phyloP scores from a whole-genome alignment of 2,797 vertebrate species.

The Gymnothorax javanicus region DNA sequence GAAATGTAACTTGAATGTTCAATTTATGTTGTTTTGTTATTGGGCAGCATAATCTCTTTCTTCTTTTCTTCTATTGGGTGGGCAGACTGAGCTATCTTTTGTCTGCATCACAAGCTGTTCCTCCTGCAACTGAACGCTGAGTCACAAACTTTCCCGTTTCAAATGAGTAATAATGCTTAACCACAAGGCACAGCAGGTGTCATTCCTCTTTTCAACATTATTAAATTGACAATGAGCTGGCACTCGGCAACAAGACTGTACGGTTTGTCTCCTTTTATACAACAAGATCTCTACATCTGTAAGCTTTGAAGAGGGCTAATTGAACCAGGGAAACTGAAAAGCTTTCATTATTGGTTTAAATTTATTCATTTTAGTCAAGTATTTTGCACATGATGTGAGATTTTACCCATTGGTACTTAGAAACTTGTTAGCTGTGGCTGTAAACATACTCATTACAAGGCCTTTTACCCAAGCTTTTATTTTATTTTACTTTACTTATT shows the following conservation, averaged over 20 bases:
- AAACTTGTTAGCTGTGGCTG: not conserved
- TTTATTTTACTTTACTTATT: too few relatives aligned
- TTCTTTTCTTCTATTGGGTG: not conserved
- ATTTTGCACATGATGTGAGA: not conserved
- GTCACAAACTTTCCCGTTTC: not conserved
- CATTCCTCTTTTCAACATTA: not conserved
- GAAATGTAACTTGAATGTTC: not conserved
- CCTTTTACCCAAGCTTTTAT: not conserved
- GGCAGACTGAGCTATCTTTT: not conserved
- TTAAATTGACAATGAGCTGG: not conserved
- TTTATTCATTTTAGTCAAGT: not conserved
- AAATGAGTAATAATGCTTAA: conserved; percentile 5
- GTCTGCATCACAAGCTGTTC: not conserved
- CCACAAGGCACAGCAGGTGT: not conserved
- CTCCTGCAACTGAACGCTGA: not conserved
- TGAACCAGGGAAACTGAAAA: not conserved
- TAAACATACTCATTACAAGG: not conserved
- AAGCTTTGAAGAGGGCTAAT: not conserved
- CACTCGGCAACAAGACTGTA: not conserved
- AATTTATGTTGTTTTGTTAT: not conserved
- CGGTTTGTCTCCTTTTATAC: not conserved
- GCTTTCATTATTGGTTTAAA: not conserved
- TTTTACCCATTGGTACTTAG: not conserved
- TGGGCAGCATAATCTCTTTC: not conserved
- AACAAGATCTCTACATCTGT: not conserved